A percentile compares a stretch with the other conserved stretches of the same genome.
These are phyloP conservation scores for Nysson spinosus DNA, from an alignment of 2,888 invertebrate genomes.

Conservation along the genomic window DNA sequence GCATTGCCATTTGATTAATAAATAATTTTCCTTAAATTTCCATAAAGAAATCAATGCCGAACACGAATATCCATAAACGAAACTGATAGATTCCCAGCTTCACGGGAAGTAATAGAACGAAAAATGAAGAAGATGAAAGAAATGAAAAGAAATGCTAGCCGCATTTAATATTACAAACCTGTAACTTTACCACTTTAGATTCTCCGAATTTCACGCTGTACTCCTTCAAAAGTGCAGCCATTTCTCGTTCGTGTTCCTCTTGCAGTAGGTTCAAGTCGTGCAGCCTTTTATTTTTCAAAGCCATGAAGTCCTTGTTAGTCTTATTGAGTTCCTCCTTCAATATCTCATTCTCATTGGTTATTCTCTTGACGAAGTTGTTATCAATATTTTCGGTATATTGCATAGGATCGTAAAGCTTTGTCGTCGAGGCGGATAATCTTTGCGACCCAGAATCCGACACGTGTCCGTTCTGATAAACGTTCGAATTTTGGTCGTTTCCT, in stretches of 20 bases:
- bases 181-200: conserved; percentile 74
- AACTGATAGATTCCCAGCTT: neutral
- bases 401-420: conserved; percentile 74
- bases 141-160: neutral
- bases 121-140: neutral
- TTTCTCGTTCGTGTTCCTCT: conserved; percentile 77
- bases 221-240: conserved; percentile 75
- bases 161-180: conserved; percentile 63
- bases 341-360: conserved; percentile 79
- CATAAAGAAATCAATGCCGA: neutral
- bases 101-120: neutral
- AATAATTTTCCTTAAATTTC: too few relatives aligned
- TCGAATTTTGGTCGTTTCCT: conserved; percentile 73
- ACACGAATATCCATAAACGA: conserved; percentile 2
- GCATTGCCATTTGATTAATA: too few relatives aligned
- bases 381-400: conserved; percentile 75
- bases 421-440: conserved; percentile 64
- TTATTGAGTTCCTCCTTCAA: conserved; percentile 83
- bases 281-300: conserved; percentile 86
- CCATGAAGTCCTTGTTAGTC: conserved; percentile 87
- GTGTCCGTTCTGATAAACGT: conserved; percentile 71
- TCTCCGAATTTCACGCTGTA: conserved; percentile 73
- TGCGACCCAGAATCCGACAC: conserved; percentile 56
- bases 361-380: conserved; percentile 78
- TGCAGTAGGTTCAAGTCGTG: conserved; percentile 86